Base-by-base conservation (phyloP, 2,113 vertebrate genomes). In the Rhizomys pruinosus region DNA sequence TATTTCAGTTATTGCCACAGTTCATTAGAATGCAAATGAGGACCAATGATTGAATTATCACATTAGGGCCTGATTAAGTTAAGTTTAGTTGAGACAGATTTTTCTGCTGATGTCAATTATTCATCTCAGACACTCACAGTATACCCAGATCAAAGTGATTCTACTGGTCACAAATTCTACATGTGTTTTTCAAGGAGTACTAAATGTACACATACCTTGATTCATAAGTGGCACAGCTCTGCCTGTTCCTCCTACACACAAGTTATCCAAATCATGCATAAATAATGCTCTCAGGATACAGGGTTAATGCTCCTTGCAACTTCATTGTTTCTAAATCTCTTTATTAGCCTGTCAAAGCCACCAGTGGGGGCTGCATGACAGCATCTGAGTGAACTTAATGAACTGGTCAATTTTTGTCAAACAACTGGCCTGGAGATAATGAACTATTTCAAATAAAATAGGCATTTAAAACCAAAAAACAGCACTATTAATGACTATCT, bases 281-380 rank as follows among this genome's bases (percentile, higher is more conserved):
- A 82, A 59, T 91, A 93, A 96, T 64, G 59, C 22, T 92, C 2
- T 90, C 37, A 55, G 52, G 85, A 87, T 94, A 90, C n/a, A 87
- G 29, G 25, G 22, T 84, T 96, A 91, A 82, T 92, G 57, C 93
- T 76, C 5, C 94, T 72, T 79, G 44, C 42, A 42, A 52, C 93
- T 93, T 94, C 13, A 2, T 91, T 96, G 44, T 95, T 96, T 64
- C 61, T 64, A 95, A 86, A 2, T 63, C 16, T 88, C 95, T 91
- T 76, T 66, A 90, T 97, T 97, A 97, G 15, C 20, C 34, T 68
- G 47, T 89, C 87, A 59, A 94, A 68, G 92, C 80, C 17, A 90
- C 89, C 69, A 73, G 76, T 34, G 23, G 10, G n/a, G 76, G 37
- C 89, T 94, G 37, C 68, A 73, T 91, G 87, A 64, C 91, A 90